Evolutionary conservation across 2,113 vertebrate genomes (phyloP).

Genomic region (Alethe castanea): DNA sequence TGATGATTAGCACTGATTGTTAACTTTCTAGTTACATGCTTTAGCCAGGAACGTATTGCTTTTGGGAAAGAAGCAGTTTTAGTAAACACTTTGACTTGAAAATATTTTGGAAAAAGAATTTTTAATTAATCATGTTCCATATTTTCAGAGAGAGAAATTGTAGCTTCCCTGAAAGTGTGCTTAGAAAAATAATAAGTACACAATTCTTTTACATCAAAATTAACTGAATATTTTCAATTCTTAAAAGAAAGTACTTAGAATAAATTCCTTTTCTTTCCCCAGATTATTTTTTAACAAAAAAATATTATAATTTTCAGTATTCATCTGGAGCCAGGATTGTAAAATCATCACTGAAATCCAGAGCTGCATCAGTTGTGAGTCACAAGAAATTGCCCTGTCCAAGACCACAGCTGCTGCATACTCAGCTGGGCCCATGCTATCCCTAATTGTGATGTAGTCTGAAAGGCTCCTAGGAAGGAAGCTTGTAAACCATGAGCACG

Average conservation of each 20-base stretch:
- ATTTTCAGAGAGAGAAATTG: not conserved
- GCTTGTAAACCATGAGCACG: not conserved
- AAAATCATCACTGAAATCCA: not conserved
- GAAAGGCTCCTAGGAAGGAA: not conserved
- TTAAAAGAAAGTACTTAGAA: not conserved
- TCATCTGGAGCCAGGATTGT: not conserved
- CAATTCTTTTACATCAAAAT: not conserved
- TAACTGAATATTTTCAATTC: not conserved
- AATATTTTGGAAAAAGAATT: not conserved
- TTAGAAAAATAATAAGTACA: not conserved
- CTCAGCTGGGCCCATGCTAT: not conserved
- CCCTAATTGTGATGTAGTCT: not conserved
- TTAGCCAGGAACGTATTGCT: not conserved
- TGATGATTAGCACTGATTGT: not conserved
- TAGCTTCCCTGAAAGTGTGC: not conserved
- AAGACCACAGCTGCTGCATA: not conserved
- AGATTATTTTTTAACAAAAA: not conserved
- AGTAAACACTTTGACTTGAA: not conserved
- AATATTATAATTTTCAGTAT: not conserved
- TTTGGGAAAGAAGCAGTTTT: not conserved
- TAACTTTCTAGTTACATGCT: not conserved
- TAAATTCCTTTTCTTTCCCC: fast-evolving
- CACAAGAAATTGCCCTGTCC: not conserved
- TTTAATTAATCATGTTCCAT: not conserved
- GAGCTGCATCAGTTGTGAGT: not conserved